phyloP scores from a whole-genome alignment of 1,140 invertebrate species.

The Zophobas morio region DNA sequence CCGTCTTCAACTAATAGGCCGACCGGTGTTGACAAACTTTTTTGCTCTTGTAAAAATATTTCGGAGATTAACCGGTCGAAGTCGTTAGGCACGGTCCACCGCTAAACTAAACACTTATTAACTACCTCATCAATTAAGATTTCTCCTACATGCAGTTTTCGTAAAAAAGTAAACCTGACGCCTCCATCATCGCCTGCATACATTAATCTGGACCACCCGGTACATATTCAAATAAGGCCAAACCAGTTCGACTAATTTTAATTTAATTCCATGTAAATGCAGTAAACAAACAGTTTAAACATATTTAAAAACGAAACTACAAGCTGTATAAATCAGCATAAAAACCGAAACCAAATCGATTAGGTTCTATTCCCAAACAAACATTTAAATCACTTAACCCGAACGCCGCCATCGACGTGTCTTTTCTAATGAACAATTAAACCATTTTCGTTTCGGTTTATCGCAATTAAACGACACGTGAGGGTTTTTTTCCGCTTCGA shows the following conservation, averaged over 20 bases:
- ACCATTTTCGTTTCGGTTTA: constrained; percentile 20
- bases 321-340: constrained; percentile 36
- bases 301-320: constrained; percentile 34
- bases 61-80: neutral
- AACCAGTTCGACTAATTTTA: constrained; percentile 40
- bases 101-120: constrained; percentile 12
- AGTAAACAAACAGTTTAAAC: constrained; percentile 37
- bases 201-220: constrained; percentile 36
- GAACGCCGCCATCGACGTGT: constrained; percentile 15
- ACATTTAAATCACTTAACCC: constrained; percentile 24
- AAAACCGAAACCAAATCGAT: constrained; percentile 37
- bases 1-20: neutral
- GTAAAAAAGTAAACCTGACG: constrained; percentile 5
- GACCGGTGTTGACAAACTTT: neutral
- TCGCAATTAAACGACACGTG: constrained; percentile 32
- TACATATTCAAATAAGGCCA: constrained; percentile 40
- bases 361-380: constrained; percentile 9
- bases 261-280: constrained; percentile 38
- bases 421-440: constrained; percentile 33
- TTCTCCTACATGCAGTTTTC: constrained; percentile 25
- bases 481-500: constrained; percentile 3
- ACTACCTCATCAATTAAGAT: constrained; percentile 19
- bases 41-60: neutral
- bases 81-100: neutral
- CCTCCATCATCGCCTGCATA: constrained; percentile 34